phyloP scores from a whole-genome alignment of 2,888 invertebrate species.

The Dascillus cervinus region DNA sequence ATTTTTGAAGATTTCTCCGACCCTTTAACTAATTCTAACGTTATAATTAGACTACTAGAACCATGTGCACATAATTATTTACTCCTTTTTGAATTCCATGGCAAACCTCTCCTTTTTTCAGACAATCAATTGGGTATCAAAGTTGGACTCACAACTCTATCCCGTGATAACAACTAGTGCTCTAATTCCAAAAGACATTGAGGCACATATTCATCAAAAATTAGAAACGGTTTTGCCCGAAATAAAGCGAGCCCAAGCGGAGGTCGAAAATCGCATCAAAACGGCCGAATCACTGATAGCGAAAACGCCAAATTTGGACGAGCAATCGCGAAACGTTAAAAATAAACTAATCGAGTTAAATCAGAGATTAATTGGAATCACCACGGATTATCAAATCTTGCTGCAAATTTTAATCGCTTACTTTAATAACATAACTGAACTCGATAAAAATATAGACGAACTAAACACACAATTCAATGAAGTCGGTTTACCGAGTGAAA shows the following conservation, averaged over 20 bases:
- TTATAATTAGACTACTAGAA: no score
- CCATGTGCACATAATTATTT: background rate
- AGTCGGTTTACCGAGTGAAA: conserved; percentile 39
- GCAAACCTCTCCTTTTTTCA: conserved; percentile 32
- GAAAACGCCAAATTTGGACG: conserved; percentile 47
- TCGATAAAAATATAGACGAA: conserved; percentile 54
- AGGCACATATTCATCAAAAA: conserved; percentile 51
- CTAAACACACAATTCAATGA: conserved; percentile 45
- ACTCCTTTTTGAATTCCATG: no score
- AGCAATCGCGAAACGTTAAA: conserved; percentile 54
- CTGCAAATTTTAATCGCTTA: conserved; percentile 61
- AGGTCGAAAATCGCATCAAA: conserved; percentile 60
- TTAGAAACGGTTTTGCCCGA: conserved; percentile 50
- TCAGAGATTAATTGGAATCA: conserved; percentile 57
- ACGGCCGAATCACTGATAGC: conserved; percentile 57
- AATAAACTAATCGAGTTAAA: conserved; percentile 59
- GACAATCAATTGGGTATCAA: conserved; percentile 59
- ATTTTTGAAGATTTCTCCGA: no score
- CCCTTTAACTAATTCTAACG: no score
- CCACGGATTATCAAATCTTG: conserved; percentile 63
- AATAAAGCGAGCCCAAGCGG: conserved; percentile 54
- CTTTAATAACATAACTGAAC: conserved; percentile 57
- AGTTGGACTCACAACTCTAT: conserved; percentile 66
- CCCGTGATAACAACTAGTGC: conserved; percentile 62
- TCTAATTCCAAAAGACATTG: conserved; percentile 50